These are phyloP conservation scores for Arrhamphus sclerolepis DNA, from an alignment of 2,797 vertebrate genomes.

Conservation along the genomic window DNA sequence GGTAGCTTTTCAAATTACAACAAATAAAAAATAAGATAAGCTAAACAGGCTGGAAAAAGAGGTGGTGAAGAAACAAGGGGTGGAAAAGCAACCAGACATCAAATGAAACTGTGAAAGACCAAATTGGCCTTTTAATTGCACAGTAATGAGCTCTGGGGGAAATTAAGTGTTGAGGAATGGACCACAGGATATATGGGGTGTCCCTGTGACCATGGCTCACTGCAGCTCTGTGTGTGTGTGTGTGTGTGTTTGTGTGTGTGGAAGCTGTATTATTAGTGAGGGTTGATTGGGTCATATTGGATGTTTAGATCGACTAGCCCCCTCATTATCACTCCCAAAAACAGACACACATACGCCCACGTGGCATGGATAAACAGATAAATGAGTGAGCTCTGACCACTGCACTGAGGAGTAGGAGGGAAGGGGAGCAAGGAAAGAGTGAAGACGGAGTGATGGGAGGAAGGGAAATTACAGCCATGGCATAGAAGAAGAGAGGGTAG, in stretches of 20 bases:
- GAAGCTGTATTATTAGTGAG: slow-evolving; percentile 31
- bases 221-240: slow-evolving; percentile 15
- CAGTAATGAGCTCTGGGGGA: slow-evolving; percentile 57
- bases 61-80: not conserved
- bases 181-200: slow-evolving; percentile 46
- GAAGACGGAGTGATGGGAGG: slow-evolving; percentile 20
- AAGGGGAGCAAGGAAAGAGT: slow-evolving; percentile 2
- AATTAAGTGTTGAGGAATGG: slow-evolving; percentile 57
- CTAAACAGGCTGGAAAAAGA: slow-evolving; percentile 6
- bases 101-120: slow-evolving; percentile 40
- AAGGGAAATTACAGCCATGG: slow-evolving; percentile 28
- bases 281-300: slow-evolving; percentile 53
- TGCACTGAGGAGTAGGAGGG: slow-evolving; percentile 25
- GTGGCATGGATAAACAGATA: slow-evolving; percentile 46
- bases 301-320: slow-evolving; percentile 51
- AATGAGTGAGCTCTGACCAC: slow-evolving; percentile 47
- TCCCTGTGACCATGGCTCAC: slow-evolving; percentile 29
- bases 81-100: slow-evolving; percentile 20
- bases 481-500: slow-evolving; percentile 12
- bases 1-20: not conserved
- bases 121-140: slow-evolving; percentile 46
- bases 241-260: slow-evolving; percentile 15
- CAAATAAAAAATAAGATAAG: slow-evolving; percentile 7
- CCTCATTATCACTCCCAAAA: slow-evolving; percentile 46
- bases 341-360: not conserved